These are phyloP conservation scores for Nothocercus julius DNA, from an alignment of 2,113 vertebrate species.

Conservation along the genomic window DNA sequence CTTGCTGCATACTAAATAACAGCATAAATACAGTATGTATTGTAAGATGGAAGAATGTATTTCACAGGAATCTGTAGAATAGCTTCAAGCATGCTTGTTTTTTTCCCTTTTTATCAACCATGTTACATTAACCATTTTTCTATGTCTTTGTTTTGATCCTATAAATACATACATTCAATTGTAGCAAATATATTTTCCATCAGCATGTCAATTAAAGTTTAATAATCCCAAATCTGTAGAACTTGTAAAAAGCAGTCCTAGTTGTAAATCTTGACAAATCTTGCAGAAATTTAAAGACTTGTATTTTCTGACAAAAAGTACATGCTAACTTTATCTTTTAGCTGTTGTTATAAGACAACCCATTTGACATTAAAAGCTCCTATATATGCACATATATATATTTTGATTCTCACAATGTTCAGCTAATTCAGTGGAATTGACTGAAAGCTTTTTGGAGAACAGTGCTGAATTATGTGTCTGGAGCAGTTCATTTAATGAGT, in stretches of 20 bases:
- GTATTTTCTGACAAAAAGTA: not conserved
- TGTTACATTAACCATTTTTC: not conserved
- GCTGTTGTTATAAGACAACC: not conserved
- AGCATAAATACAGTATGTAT: accelerated
- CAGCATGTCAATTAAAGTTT: not conserved
- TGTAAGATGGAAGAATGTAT: not conserved
- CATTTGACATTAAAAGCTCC: not conserved
- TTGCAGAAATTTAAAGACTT: not conserved
- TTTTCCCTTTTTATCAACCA: not conserved
- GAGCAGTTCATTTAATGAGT: not conserved
- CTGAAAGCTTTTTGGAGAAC: not conserved
- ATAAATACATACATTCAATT: not conserved
- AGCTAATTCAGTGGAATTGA: not conserved
- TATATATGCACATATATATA: not conserved
- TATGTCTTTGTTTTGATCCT: not conserved
- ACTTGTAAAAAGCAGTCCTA: not conserved
- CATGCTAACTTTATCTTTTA: not conserved
- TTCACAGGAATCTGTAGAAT: not conserved
- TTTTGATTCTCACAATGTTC: not conserved
- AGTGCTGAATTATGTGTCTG: not conserved
- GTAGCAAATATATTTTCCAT: not conserved
- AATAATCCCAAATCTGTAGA: not conserved
- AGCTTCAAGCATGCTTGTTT: accelerated
- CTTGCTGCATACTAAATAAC: not conserved
- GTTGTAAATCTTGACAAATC: not conserved